Percentiles rank a stretch among this genome's conserved stretches.
These are phyloP conservation scores for Telenomus remus DNA, from an alignment of 1,140 invertebrate genomes.

Conservation along the genomic window DNA sequence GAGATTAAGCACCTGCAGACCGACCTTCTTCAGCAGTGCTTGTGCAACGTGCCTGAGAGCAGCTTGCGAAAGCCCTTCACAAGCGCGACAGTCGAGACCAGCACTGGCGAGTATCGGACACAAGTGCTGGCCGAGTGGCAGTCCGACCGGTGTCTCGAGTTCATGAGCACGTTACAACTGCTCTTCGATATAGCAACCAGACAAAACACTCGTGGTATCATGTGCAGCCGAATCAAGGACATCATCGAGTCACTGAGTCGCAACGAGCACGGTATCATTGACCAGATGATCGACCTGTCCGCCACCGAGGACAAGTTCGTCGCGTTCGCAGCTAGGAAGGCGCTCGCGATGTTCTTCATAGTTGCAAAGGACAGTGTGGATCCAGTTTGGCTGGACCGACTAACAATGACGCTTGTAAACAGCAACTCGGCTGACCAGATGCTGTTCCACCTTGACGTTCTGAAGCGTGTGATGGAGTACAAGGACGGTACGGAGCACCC, in stretches of 20 bases:
- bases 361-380: conserved; percentile 87
- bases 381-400: conserved; percentile 84
- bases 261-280: conserved; percentile 87
- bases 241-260: conserved; percentile 86
- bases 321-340: conserved; percentile 85
- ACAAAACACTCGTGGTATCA: conserved; percentile 86
- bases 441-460: conserved; percentile 87
- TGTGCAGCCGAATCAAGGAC: conserved; percentile 86
- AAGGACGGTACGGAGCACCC: conserved; percentile 89
- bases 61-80: conserved; percentile 82
- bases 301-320: conserved; percentile 87
- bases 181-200: conserved; percentile 89
- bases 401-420: conserved; percentile 71
- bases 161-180: conserved; percentile 87
- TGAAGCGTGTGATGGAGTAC: conserved; percentile 90
- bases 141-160: conserved; percentile 82
- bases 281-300: conserved; percentile 87
- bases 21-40: conserved; percentile 82
- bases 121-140: conserved; percentile 82
- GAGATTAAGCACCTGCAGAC: conserved; percentile 78
- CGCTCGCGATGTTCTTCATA: conserved; percentile 87
- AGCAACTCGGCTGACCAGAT: conserved; percentile 77
- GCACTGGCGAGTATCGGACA: conserved; percentile 74
- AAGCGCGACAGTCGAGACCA: conserved; percentile 76
- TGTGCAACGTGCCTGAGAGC: conserved; percentile 84